Conservation (phyloP, 2,113 vertebrate genomes). For the Plotosus lineatus region DNA sequence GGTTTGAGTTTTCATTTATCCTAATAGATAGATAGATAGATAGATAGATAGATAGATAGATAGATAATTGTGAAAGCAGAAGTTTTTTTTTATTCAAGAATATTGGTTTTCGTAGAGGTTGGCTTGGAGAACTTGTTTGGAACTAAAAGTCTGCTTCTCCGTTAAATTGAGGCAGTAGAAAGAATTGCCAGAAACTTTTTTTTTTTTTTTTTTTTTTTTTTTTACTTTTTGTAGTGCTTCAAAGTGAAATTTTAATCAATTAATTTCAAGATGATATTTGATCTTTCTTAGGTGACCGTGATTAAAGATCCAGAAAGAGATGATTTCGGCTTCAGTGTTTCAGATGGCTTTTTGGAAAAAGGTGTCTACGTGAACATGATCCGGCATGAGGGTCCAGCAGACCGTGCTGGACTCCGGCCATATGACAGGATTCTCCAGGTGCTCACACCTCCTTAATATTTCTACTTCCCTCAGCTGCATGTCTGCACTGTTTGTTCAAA, state of each 20-base stretch:
- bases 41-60: background rate
- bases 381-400: slow-evolving; percentile 89
- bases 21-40: background rate
- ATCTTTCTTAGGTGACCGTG: slow-evolving; percentile 80
- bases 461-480: background rate
- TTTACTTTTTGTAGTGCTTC: background rate
- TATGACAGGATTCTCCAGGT: slow-evolving; percentile 97
- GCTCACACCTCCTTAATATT: background rate
- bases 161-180: too few species aligned
- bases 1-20: too few species aligned
- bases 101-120: too few species aligned
- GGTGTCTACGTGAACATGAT: slow-evolving; percentile 97
- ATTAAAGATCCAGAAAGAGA: slow-evolving; percentile 84
- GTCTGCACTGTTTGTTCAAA: background rate
- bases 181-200: too few species aligned
- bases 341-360: slow-evolving; percentile 91
- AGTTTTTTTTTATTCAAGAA: too few species aligned
- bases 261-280: too few species aligned
- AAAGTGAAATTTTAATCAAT: too few species aligned
- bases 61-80: background rate
- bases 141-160: too few species aligned
- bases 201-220: too few species aligned
- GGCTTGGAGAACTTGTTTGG: too few species aligned
- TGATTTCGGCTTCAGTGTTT: slow-evolving; percentile 97
- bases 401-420: slow-evolving; percentile 87